phyloP scores from a whole-genome alignment of 2,797 vertebrate genomes.

The Gambusia yucatana region DNA sequence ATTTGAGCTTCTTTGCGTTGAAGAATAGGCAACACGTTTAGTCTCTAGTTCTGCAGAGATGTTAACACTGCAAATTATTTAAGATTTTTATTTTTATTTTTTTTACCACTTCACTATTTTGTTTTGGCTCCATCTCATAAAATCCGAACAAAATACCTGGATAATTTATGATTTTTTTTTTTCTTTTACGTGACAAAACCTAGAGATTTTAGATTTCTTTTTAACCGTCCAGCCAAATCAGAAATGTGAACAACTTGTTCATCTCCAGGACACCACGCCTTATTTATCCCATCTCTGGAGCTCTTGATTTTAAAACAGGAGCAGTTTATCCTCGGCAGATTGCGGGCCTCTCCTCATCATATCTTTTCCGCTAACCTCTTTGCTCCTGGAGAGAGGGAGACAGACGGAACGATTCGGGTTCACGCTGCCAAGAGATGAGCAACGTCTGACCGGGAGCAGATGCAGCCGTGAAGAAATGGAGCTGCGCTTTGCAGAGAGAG shows the following conservation, averaged over 20 bases:
- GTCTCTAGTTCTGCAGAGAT: background rate
- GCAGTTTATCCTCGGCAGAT: conserved; percentile 7
- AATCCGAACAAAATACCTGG: too few relatives aligned
- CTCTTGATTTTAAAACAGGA: conserved; percentile 7
- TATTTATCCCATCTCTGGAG: conserved; percentile 11
- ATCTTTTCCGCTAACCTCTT: conserved; percentile 35
- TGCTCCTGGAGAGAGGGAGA: conserved; percentile 36
- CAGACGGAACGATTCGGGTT: conserved; percentile 60
- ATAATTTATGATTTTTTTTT: background rate
- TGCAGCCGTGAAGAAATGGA: conserved; percentile 70
- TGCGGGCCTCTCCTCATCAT: conserved; percentile 13
- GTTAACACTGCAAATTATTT: background rate
- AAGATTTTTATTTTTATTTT: background rate
- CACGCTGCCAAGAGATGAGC: conserved; percentile 63
- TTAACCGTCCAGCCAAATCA: background rate
- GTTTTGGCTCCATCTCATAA: background rate
- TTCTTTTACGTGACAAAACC: background rate
- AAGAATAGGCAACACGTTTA: background rate
- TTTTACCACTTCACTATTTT: background rate
- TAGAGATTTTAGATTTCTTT: background rate
- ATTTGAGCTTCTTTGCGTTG: background rate
- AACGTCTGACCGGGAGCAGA: conserved; percentile 75
- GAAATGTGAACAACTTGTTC: background rate
- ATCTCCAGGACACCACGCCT: background rate
- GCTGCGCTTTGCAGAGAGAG: conserved; percentile 60